Base-by-base conservation (phyloP, 2,797 vertebrate genomes). In the Gila robusta region DNA sequence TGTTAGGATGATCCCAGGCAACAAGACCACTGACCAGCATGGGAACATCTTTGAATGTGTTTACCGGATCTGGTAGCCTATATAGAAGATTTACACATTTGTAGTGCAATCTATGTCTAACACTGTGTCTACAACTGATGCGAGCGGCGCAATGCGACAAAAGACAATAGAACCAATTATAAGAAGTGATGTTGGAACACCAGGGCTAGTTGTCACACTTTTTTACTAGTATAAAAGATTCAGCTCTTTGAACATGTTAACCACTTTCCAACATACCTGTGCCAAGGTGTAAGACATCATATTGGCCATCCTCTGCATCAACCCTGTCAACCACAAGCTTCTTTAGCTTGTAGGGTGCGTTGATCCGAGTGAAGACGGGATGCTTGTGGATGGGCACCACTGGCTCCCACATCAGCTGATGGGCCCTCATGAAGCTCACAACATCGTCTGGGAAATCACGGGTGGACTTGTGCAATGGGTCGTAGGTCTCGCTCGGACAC, bases 371-470 rank as follows among this genome's bases (percentile, higher is more conserved):
- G 26, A 97, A 88, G 62, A 96, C 5, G 0, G 97, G 96, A 79
- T 89, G 92, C 9, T 89, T 90, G 6, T 95, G 93, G 91, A 95
- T 91, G 0, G 97, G 96, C 52, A 94, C 89, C 69, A 97, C 92
- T 0, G 96, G 93, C 76, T 96, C 96, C 97, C 97, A 97, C 97
- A 97, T 97, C 88, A 97, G 95, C 93, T 97, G 97, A 89, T 97
- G 96, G 87, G 92, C 81, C 81, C 97, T 93, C 95, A 96, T 95
- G 92, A 97, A 97, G 94, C 95, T 96, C 90, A 97, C 96, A 88
- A 97, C 92, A 39, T 97, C 96, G 0, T 97, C 97, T 0, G 97
- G 95, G 69, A 96, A 97, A 91, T 97, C 97, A 81, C 95, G 95
- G 54, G 97, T 97, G 86, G 97, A 97, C 85, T 93, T 96, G 90